A percentile compares a stretch with the other conserved stretches of the same genome.
Evolutionary conservation across 2,797 vertebrate species (phyloP).

Genomic region (Notoglanidium macrostoma): DNA sequence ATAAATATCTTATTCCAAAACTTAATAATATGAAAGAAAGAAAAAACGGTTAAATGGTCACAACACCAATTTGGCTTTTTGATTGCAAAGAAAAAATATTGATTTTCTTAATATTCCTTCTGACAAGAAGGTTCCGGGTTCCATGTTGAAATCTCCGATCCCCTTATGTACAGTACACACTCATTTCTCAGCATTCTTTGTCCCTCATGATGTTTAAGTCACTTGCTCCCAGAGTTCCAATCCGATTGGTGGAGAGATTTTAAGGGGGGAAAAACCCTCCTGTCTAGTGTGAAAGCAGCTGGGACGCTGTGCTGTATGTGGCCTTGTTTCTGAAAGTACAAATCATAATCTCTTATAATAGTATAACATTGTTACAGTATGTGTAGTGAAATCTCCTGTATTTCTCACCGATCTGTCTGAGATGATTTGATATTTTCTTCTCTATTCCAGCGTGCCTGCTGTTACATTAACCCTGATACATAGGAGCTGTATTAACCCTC

Average conservation of each 20-base stretch:
- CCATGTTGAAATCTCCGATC: background rate
- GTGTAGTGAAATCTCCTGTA: background rate
- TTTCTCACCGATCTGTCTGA: background rate
- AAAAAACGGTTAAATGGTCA: background rate
- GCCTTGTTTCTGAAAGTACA: constrained; percentile 4
- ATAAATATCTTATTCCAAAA: background rate
- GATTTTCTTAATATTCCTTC: background rate
- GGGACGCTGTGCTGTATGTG: background rate
- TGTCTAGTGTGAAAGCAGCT: background rate
- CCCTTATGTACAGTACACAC: background rate
- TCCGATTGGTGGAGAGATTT: background rate
- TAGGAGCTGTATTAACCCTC: background rate
- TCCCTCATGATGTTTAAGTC: background rate
- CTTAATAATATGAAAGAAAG: background rate
- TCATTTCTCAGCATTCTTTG: background rate
- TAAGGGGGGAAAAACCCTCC: background rate
- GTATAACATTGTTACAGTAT: background rate
- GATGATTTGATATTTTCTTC: background rate
- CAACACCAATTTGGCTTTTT: background rate
- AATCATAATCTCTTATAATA: constrained; percentile 1
- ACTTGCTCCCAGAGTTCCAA: too few relatives aligned
- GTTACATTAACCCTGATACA: background rate
- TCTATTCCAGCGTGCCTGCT: background rate
- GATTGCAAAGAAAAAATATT: background rate
- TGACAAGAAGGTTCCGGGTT: background rate